Evolutionary conservation across 1,140 invertebrate species (phyloP).

Genomic region (Varroa destructor): DNA sequence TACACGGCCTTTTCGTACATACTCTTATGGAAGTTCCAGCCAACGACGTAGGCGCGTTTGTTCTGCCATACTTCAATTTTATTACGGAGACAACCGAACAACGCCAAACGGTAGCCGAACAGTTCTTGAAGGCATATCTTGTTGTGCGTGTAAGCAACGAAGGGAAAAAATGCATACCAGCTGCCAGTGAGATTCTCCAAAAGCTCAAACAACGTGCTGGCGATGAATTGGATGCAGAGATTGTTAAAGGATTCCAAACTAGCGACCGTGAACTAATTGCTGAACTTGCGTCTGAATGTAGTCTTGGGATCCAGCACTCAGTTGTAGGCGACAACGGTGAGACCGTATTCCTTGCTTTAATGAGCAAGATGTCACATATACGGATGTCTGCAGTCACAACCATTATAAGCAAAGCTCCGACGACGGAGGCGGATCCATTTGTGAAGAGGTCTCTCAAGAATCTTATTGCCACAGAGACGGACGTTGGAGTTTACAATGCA

Average conservation of each 20-base stretch:
- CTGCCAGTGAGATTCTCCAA: neutral
- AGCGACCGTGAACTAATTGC: neutral
- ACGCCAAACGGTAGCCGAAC: neutral
- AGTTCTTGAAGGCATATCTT: neutral
- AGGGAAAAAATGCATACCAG: neutral
- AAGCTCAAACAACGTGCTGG: conserved; percentile 6
- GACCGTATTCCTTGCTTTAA: conserved; percentile 15
- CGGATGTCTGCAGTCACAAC: neutral
- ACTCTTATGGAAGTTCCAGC: neutral
- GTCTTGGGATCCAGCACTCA: neutral
- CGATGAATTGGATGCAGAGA: conserved; percentile 8
- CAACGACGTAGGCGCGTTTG: neutral
- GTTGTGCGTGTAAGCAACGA: neutral
- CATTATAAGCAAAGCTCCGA: neutral
- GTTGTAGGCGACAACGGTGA: neutral
- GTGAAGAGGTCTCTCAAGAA: conserved; percentile 4
- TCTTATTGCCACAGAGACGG: conserved; percentile 1
- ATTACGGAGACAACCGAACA: neutral
- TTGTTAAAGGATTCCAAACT: neutral
- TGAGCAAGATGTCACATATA: conserved; percentile 2
- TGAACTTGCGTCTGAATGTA: neutral
- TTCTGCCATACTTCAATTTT: neutral
- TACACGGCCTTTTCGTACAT: neutral
- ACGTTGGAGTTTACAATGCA: neutral
- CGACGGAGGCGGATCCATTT: neutral